phyloP scores from a whole-genome alignment of 1,140 invertebrate genomes.

The Pseudobourletiella spinata region DNA sequence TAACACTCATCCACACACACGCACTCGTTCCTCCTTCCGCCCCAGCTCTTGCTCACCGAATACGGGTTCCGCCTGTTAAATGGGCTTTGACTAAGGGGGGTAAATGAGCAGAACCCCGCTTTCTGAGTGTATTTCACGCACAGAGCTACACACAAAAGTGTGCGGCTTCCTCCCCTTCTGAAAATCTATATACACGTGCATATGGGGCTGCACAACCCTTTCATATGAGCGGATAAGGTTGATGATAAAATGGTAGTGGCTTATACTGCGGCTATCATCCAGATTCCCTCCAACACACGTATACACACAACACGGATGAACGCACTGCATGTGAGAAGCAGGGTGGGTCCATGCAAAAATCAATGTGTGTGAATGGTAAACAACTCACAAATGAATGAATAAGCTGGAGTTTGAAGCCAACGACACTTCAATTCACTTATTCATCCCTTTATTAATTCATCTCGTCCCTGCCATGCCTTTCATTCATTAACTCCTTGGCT shows the following conservation, averaged over 20 bases:
- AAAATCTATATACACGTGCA: no score
- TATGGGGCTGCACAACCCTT: not conserved
- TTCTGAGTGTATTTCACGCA: not conserved
- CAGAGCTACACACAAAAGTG: not conserved
- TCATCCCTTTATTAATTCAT: conserved; percentile 9
- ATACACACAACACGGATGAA: no score
- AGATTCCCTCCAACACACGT: no score
- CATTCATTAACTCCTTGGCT: conserved; percentile 22
- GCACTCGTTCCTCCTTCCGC: not conserved
- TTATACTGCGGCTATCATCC: not conserved
- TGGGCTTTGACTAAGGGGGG: not conserved
- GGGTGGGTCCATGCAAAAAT: no score
- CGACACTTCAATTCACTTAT: conserved; percentile 3
- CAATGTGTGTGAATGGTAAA: conserved; percentile 4
- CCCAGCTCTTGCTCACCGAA: not conserved
- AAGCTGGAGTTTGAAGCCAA: not conserved
- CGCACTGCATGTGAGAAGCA: no score
- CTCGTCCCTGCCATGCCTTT: conserved; percentile 4
- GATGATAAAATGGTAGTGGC: no score
- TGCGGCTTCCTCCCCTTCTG: no score
- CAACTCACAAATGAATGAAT: conserved; percentile 1
- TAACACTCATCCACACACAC: not conserved
- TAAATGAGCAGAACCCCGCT: not conserved
- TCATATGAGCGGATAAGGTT: no score
- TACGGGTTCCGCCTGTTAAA: not conserved